Conservation (phyloP, 1,140 invertebrate species). For the Probaryconus sp. region DNA sequence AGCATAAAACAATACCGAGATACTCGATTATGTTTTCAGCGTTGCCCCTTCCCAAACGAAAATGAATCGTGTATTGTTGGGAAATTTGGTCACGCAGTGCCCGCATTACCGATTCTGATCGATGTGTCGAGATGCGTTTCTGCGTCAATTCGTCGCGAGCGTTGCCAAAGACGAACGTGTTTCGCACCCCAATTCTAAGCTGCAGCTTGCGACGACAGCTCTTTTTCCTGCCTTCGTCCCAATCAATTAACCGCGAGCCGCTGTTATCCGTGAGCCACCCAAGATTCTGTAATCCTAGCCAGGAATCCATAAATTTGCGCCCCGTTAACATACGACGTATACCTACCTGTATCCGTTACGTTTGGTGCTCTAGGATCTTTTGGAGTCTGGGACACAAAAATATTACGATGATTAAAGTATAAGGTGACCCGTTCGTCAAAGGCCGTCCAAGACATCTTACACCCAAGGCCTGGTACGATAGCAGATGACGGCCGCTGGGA, state of each 20-base stretch:
- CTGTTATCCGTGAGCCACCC: conserved; percentile 49
- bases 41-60: too few species aligned
- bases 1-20: conserved; percentile 56
- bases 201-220: not conserved
- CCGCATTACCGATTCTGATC: conserved; percentile 62
- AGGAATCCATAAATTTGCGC: conserved; percentile 50
- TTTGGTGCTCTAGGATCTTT: conserved; percentile 30
- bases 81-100: too few species aligned
- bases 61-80: too few species aligned
- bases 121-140: conserved; percentile 34
- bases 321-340: conserved; percentile 15
- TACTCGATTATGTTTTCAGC: too few species aligned
- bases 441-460: conserved; percentile 46
- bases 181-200: conserved; percentile 15
- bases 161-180: conserved; percentile 26
- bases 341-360: conserved; percentile 37
- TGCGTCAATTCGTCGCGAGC: conserved; percentile 8
- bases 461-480: conserved; percentile 35
- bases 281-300: conserved; percentile 44
- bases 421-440: conserved; percentile 36
- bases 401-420: conserved; percentile 45
- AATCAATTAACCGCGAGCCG: too few species aligned
- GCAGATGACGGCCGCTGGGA: conserved; percentile 68
- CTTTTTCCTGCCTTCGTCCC: not conserved
- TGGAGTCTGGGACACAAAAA: conserved; percentile 21